phyloP scores from a whole-genome alignment of 1,140 invertebrate genomes.

The Dendrolimus punctatus region DNA sequence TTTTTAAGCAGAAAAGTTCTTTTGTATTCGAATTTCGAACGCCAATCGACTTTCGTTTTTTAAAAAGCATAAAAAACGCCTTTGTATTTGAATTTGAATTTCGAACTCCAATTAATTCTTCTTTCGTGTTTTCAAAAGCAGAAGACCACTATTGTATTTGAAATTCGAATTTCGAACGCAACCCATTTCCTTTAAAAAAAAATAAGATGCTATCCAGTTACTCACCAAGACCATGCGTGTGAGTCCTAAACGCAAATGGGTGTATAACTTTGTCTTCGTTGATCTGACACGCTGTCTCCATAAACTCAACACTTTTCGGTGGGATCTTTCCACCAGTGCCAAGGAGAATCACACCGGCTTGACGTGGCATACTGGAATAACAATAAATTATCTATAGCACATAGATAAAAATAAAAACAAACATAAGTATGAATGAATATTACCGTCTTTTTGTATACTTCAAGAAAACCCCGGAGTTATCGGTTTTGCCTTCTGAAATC shows the following conservation, averaged over 20 bases:
- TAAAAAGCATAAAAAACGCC: too few species aligned
- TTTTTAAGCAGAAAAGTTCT: too few species aligned
- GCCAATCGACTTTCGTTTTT: too few species aligned
- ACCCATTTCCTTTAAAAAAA: too few species aligned
- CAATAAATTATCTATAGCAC: too few species aligned
- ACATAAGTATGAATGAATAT: conserved; percentile 14
- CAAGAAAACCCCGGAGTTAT: conserved; percentile 87
- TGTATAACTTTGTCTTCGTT: conserved; percentile 88
- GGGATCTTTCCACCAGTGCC: conserved; percentile 87
- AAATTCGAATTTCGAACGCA: too few species aligned
- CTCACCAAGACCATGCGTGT: conserved; percentile 91
- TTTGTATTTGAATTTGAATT: too few species aligned
- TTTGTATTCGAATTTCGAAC: too few species aligned
- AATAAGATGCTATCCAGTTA: background rate
- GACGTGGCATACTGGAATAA: conserved; percentile 77
- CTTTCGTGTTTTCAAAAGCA: too few species aligned
- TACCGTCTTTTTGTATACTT: conserved; percentile 84
- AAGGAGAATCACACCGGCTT: conserved; percentile 90
- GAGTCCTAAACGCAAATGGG: conserved; percentile 96
- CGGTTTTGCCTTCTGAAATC: conserved; percentile 79
- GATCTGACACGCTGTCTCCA: conserved; percentile 91
- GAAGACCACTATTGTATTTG: too few species aligned
- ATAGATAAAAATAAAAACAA: too few species aligned
- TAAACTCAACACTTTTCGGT: conserved; percentile 80
- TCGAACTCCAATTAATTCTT: too few species aligned